Evolutionary conservation across 2,888 invertebrate species (phyloP), one percentile per base, ranked within the genome.

Genomic region (Drosophila histrio): DNA sequence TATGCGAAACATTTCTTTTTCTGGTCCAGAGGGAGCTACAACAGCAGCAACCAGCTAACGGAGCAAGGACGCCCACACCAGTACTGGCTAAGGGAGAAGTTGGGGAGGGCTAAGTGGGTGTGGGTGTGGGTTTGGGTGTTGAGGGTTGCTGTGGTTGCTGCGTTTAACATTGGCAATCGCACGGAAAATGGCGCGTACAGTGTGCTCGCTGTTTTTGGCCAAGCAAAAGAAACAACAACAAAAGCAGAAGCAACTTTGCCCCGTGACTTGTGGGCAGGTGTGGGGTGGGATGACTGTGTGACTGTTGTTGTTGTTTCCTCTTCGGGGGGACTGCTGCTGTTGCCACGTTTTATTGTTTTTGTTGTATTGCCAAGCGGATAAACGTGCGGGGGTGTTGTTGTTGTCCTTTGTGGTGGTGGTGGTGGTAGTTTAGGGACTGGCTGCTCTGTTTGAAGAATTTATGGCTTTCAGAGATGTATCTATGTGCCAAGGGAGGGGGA

Each of bases 1-100:
- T 92, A 92, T 92, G 91, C 91, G 92, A 92, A 92, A 91, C 91
- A 91, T 91, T 91, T 91, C 91, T 90, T 90, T 90, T 88, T 84
- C 88, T 88, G 85, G 79, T 80, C 82, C 84, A 75, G 77, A 79
- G 81, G 80, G 81, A 84, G 81, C 76, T 64, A 70, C 72, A 77
- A 67, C 64, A 59, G 22, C 52, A 58, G 52, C 54, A 65, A 39
- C 67, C 61, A 76, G 47, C 13, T 64, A 64, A 64, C 47, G 75
- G 3, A 53, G 70, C 85, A 85, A 85, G 87, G 81, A 78, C 81
- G 63, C 72, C 85, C 73, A 73, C 74, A 62, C 72, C 49, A 39
- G 50, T 11, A 1, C 46, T 24, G 34, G n/a, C n/a, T n/a, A 15
- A 44, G 6, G 17, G 49, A 30, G n/a, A n/a, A n/a, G n/a, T n/a